Evolutionary conservation across 2,888 invertebrate genomes (phyloP).

Genomic region (Hydriomena furcata): DNA sequence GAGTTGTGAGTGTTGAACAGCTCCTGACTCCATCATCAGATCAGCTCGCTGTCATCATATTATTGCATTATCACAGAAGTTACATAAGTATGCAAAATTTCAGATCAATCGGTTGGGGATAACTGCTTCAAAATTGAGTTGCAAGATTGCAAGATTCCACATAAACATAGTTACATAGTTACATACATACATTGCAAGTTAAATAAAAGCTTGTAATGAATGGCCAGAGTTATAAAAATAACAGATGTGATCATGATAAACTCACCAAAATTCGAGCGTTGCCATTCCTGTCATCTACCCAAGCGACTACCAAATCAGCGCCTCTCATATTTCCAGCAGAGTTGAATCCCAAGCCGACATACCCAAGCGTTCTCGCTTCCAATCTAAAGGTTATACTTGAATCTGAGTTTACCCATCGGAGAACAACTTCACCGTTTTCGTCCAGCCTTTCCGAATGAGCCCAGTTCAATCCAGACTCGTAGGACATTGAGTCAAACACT

Average conservation of each 20-base stretch:
- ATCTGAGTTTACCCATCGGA: slow-evolving; percentile 90
- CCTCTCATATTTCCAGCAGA: slow-evolving; percentile 90
- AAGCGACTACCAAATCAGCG: slow-evolving; percentile 94
- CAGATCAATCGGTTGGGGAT: too few species aligned
- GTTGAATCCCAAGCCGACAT: slow-evolving; percentile 94
- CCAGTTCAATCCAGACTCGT: slow-evolving; percentile 78
- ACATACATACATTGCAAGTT: too few species aligned
- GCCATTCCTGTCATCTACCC: slow-evolving; percentile 89
- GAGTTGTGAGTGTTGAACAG: too few species aligned
- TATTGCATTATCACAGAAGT: too few species aligned
- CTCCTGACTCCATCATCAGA: too few species aligned
- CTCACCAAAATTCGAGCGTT: slow-evolving; percentile 91
- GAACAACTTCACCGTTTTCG: slow-evolving; percentile 77
- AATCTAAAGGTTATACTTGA: slow-evolving; percentile 92
- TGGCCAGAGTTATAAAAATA: slow-evolving; percentile 35
- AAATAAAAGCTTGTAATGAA: too few species aligned
- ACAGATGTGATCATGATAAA: slow-evolving; percentile 57
- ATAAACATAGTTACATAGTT: too few species aligned
- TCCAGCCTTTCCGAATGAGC: slow-evolving; percentile 83
- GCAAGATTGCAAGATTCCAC: too few species aligned
- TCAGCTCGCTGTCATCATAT: too few species aligned
- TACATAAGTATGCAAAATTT: too few species aligned
- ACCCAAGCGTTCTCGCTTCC: slow-evolving; percentile 92
- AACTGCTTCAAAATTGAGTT: too few species aligned
- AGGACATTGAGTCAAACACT: slow-evolving; percentile 73